phyloP scores from a whole-genome alignment of 92 coral and sea anemone species.

The Umimayanthus chanpuru region DNA sequence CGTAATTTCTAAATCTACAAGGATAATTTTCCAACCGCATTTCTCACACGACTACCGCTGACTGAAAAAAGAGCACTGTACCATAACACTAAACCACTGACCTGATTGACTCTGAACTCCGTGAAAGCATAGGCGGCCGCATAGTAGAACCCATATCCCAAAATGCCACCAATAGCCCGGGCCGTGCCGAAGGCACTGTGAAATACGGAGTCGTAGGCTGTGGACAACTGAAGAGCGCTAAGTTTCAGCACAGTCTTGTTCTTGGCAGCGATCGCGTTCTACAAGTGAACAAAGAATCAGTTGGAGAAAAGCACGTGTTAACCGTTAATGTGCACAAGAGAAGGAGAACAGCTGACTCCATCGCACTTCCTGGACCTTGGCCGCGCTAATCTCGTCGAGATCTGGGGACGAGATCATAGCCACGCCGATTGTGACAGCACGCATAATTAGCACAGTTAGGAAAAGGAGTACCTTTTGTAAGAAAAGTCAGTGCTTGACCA shows the following conservation, averaged over 20 bases:
- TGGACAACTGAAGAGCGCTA: not conserved
- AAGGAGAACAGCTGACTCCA: no score
- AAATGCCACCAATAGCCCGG: slow-evolving; percentile 8
- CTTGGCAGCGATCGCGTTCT: slow-evolving; percentile 25
- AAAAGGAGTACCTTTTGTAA: no score
- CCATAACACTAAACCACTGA: not conserved
- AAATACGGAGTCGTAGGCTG: slow-evolving; percentile 13
- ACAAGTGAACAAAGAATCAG: not conserved
- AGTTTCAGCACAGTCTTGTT: slow-evolving; percentile 9
- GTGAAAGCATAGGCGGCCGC: slow-evolving; percentile 15
- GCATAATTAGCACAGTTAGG: no score
- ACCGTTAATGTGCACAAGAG: no score
- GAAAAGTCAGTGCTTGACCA: no score
- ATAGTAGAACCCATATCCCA: slow-evolving; percentile 32
- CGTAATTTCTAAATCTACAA: no score
- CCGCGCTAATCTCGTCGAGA: no score
- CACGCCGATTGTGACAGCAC: no score
- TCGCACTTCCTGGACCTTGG: no score
- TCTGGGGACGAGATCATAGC: no score
- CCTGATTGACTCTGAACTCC: slow-evolving; percentile 23
- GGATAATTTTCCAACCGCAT: no score
- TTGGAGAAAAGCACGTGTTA: no score
- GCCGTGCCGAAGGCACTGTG: slow-evolving; percentile 11
- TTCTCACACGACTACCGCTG: not conserved
- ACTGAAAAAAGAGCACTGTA: not conserved